These are phyloP conservation scores for Drosophila trapezifrons DNA, from an alignment of 1,140 invertebrate genomes.

Conservation along the genomic window DNA sequence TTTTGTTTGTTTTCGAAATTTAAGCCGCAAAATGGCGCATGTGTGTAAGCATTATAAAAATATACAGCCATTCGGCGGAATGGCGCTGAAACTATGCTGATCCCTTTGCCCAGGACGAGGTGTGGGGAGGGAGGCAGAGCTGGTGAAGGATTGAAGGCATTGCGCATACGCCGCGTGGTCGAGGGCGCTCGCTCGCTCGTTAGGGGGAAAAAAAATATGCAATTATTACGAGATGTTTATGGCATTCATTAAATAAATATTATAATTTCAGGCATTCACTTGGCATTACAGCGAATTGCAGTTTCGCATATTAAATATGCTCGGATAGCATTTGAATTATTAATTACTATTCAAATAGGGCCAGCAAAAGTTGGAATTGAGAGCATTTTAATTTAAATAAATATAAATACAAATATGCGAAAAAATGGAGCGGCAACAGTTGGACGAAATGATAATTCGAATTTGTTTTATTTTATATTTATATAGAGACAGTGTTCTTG, in stretches of 20 bases:
- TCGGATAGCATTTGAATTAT: conserved; percentile 73
- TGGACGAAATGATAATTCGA: not conserved
- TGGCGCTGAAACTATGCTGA: conserved; percentile 35
- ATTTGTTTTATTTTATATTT: conserved; percentile 10
- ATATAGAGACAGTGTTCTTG: not conserved
- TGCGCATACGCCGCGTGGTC: conserved; percentile 28
- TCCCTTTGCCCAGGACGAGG: conserved; percentile 24
- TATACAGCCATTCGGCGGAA: conserved; percentile 49
- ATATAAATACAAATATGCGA: conserved; percentile 64
- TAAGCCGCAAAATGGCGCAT: conserved; percentile 79
- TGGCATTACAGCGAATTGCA: conserved; percentile 50
- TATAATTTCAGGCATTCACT: conserved; percentile 71
- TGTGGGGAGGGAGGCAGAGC: not conserved
- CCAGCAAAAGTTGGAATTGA: conserved; percentile 75
- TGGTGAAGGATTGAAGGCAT: conserved; percentile 10
- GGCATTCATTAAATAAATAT: conserved; percentile 78
- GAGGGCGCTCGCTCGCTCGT: conserved; percentile 23
- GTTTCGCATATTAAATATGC: conserved; percentile 67
- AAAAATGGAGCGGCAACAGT: conserved; percentile 43
- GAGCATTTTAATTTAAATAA: conserved; percentile 80
- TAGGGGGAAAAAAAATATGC: conserved; percentile 54
- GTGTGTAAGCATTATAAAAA: conserved; percentile 66
- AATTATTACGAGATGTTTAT: conserved; percentile 59
- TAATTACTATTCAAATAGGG: conserved; percentile 79
- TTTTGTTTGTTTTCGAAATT: conserved; percentile 75